Base-by-base conservation (phyloP, 1,140 invertebrate genomes). In the Parasteatoda tepidariorum region DNA sequence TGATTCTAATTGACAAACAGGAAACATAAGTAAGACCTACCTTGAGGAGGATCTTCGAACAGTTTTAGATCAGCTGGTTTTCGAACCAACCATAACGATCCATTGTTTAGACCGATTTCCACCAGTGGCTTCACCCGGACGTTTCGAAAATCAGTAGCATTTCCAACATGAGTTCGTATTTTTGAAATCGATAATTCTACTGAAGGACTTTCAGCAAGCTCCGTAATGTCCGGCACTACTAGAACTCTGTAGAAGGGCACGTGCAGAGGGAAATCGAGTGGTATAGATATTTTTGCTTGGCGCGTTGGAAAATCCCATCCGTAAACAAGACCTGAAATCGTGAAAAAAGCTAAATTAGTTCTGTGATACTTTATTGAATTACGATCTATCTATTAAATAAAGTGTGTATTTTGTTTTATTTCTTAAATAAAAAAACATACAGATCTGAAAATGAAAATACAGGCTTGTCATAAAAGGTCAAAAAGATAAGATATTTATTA, bases 261-360 rank as follows among this genome's bases (percentile, higher is more conserved):
- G 22, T 64, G 7, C 2, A 57, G 3, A 9, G 74, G 74, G 13
- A 34, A 76, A 18, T 76, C 74, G 7, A 76, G 11, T 2, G 74
- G 74, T 38, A 76, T 15, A 1, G 0, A n/a, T 5, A 76, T 48
- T 18, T 41, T 33, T 3, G 28, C 28, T 6, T 76, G 22, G 0
- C 31, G 22, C 54, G 62, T 76, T 22, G 74, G 34, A 31, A 76
- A 76, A 4, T 24, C 22, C 74, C 74, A 76, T n/a, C 74, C 74
- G 22, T 66, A 11, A 1, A 48, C 61, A n/a, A n/a, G 13, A 48
- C 7, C 74, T 76, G 61, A 4, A 28, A 48, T 4, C 62, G 11
- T 48, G 22, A 64, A 30, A 24, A 5, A 61, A 28, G n/a, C 7
- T 15, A 0, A 62, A 31, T 15, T 62, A 62, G 15, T 61, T 48